Percentiles rank a stretch among this genome's conserved stretches.
Conservation (phyloP, 2,113 vertebrate species). For the Athene cunicularia region DNA sequence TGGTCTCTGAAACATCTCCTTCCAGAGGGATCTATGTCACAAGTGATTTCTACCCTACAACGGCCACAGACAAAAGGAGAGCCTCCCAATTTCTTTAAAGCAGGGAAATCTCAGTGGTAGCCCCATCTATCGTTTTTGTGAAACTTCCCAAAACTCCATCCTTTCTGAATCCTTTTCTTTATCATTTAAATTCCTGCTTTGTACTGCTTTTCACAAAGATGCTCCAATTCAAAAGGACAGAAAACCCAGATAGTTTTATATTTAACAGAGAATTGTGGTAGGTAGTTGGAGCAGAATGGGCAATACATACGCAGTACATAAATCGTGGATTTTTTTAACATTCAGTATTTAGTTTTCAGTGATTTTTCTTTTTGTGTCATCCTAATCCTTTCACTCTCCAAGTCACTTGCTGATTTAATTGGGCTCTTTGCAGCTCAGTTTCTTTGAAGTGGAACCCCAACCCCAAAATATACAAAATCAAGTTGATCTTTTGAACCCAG, state of each 20-base stretch:
- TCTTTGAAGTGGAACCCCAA: not conserved
- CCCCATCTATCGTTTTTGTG: not conserved
- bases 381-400: not conserved
- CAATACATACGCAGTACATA: not conserved
- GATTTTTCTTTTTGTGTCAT: not conserved
- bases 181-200: not conserved
- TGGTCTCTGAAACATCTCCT: not conserved
- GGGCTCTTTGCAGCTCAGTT: not conserved
- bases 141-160: not conserved
- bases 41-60: not conserved
- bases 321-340: not conserved
- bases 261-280: not conserved
- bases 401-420: not conserved
- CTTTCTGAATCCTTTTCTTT: not conserved
- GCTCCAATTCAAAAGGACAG: not conserved
- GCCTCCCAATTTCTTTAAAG: not conserved
- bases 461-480: not conserved
- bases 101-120: not conserved
- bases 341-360: not conserved
- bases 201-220: not conserved
- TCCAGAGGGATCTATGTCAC: not conserved
- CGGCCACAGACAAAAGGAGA: not conserved
- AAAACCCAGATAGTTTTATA: not conserved
- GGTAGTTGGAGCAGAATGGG: not conserved
- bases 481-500: slow-evolving; percentile 2